Base-by-base conservation (phyloP, 2,113 vertebrate species). In the Amphilophus citrinellus region DNA sequence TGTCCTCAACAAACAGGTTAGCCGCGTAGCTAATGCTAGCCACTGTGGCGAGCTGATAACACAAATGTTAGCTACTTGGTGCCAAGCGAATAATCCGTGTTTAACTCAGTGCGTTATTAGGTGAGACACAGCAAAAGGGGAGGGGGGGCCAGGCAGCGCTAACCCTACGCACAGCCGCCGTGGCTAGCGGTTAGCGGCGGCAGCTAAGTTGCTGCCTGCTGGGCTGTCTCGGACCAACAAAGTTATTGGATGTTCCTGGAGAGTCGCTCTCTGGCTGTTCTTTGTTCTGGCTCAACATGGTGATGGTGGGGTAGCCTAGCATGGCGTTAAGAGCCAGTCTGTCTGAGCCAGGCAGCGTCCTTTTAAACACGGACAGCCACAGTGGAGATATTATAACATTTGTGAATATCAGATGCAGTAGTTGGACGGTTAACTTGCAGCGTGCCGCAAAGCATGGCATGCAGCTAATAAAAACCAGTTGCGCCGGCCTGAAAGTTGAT, bases 271-370 rank as follows among this genome's bases (percentile, higher is more conserved):
- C 42, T 61, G 82, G 65, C 91, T 80, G 89, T 18, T 93, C 94
- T 95, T 95, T 95, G 94, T 95, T 95, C 93, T 93, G 89, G 22
- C 71, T 83, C 20, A 83, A 85, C 90, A 83, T 39, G 93, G 84
- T 37, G 90, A 59, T 79, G 79, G 76, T 56, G 83, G 76, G 65
- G 89, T 76, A 90, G 93, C 84, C 77, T 84, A 92, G 91, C 93
- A 82, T 84, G 90, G 91, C 91, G 85, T 61, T 10, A 37, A 39
- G 15, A 92, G 61, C 76, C 80, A 63, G 66, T 5, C 63, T 18
- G 20, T 22, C 20, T 6, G 37, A 58, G 22, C 9, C 79, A 58
- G 14, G 66, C 63, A 60, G 3, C 75, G 24, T 71, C 47, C 17
- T 84, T 50, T 35, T n/a, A 77, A 59, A 84, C 59, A 37, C 57